A percentile compares a stretch with the other conserved stretches of the same genome.
phyloP scores from a whole-genome alignment of 1,140 invertebrate genomes.

The Drosophila pallidifrons region DNA sequence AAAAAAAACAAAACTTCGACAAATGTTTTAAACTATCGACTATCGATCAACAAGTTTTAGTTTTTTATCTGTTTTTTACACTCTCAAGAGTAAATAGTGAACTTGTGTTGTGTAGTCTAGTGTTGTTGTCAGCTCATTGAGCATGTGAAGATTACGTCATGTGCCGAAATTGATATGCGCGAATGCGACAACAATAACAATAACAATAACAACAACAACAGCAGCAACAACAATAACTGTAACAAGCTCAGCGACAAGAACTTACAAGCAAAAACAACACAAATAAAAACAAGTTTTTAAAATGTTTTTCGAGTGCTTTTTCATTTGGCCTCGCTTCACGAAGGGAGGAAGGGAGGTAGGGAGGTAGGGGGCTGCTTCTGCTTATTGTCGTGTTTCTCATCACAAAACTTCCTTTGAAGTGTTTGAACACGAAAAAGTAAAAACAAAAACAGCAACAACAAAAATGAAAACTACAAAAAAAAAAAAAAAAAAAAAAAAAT shows the following conservation, averaged over 20 bases:
- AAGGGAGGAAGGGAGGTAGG: neutral
- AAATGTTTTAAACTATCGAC: neutral
- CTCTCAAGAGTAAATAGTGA: conserved; percentile 60
- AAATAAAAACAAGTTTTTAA: conserved; percentile 42
- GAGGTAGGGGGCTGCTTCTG: no score
- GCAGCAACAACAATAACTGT: conserved; percentile 48
- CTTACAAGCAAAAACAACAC: conserved; percentile 52
- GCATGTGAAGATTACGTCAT: conserved; percentile 82
- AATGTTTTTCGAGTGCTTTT: conserved; percentile 28
- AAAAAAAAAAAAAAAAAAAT: conserved; percentile 43
- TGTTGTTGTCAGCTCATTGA: conserved; percentile 55
- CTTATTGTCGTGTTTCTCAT: conserved; percentile 35
- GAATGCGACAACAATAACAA: conserved; percentile 55
- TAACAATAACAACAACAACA: conserved; percentile 39
- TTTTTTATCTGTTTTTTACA: conserved; percentile 78
- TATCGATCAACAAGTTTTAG: neutral
- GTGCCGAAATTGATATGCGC: conserved; percentile 82
- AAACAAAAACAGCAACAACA: conserved; percentile 1
- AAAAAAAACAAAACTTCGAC: conserved; percentile 4
- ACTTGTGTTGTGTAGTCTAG: conserved; percentile 23
- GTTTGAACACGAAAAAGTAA: conserved; percentile 12
- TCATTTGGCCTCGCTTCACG: neutral
- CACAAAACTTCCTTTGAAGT: conserved; percentile 37
- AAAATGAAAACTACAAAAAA: conserved; percentile 33
- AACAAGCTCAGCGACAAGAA: conserved; percentile 56